These are phyloP conservation scores for Ctena decussata DNA, from an alignment of 2,888 invertebrate species.

Conservation along the genomic window DNA sequence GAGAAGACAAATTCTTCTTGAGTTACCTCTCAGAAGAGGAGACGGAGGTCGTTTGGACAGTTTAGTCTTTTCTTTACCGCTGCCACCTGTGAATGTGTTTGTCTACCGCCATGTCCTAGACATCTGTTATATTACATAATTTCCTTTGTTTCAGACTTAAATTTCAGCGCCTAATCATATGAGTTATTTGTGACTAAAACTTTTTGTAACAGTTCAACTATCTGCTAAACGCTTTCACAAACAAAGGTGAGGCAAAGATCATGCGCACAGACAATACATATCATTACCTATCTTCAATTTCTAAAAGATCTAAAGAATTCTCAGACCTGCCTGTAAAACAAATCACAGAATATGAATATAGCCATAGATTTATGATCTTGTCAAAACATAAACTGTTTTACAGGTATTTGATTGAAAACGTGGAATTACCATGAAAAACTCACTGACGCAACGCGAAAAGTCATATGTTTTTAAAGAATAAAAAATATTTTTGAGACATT, in stretches of 20 bases:
- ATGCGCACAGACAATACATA: not conserved
- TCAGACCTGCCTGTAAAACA: conserved; percentile 6
- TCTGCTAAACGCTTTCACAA: not conserved
- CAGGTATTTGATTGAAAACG: conserved; percentile 6
- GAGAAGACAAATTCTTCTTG: too few relatives aligned
- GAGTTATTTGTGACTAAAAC: conserved; percentile 1
- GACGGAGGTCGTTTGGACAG: too few relatives aligned
- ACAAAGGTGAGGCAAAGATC: not conserved
- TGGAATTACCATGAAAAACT: not conserved
- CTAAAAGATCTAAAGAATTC: conserved; percentile 11
- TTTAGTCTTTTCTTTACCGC: too few relatives aligned
- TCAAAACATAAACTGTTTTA: conserved; percentile 10
- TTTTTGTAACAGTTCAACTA: not conserved
- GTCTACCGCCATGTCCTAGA: not conserved
- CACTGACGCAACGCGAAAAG: not conserved
- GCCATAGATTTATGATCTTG: conserved; percentile 7
- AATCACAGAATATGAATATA: conserved; percentile 9
- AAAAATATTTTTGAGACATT: too few relatives aligned
- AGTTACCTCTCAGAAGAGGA: too few relatives aligned
- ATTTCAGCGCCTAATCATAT: conserved; percentile 3
- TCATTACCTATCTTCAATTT: conserved; percentile 10
- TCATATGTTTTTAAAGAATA: too few relatives aligned
- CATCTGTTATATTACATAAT: not conserved
- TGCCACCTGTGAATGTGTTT: not conserved
- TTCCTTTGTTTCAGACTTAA: not conserved